These are phyloP conservation scores for Drosophila rhopaloa DNA, from an alignment of 1,140 invertebrate species.

Conservation along the genomic window DNA sequence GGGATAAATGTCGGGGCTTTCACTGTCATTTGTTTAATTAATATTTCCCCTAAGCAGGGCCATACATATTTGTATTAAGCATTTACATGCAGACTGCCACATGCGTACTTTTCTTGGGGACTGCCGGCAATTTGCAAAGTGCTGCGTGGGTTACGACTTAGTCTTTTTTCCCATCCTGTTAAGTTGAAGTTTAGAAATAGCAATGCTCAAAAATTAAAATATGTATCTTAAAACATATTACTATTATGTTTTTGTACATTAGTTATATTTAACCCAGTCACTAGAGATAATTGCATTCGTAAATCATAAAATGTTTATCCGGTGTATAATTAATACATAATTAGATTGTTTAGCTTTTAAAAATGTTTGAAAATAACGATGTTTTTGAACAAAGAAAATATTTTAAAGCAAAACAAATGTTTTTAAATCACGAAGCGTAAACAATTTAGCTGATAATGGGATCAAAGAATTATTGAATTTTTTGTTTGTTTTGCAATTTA, in stretches of 20 bases:
- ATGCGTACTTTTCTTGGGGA: constrained; percentile 18
- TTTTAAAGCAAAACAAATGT: too few species aligned
- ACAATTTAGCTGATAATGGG: too few species aligned
- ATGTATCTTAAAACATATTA: not conserved
- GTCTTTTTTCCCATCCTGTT: not conserved
- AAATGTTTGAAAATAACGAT: too few species aligned
- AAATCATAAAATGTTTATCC: too few species aligned
- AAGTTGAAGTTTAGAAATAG: not conserved
- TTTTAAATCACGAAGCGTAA: too few species aligned
- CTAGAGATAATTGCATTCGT: not conserved
- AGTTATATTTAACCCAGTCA: too few species aligned
- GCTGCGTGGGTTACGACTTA: constrained; percentile 6
- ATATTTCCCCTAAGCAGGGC: constrained; percentile 44
- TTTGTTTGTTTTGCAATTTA: too few species aligned
- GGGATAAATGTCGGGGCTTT: constrained; percentile 13
- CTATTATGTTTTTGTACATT: too few species aligned
- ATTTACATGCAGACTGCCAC: constrained; percentile 7
- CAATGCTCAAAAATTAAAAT: not conserved
- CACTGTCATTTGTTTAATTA: constrained; percentile 69
- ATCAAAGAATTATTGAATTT: too few species aligned
- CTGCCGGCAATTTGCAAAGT: constrained; percentile 32
- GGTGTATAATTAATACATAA: too few species aligned
- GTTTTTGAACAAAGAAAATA: too few species aligned
- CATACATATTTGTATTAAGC: constrained; percentile 20
- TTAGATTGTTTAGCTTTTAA: too few species aligned